Conservation (phyloP, 2,797 vertebrate genomes). For the Lithobates pipiens region DNA sequence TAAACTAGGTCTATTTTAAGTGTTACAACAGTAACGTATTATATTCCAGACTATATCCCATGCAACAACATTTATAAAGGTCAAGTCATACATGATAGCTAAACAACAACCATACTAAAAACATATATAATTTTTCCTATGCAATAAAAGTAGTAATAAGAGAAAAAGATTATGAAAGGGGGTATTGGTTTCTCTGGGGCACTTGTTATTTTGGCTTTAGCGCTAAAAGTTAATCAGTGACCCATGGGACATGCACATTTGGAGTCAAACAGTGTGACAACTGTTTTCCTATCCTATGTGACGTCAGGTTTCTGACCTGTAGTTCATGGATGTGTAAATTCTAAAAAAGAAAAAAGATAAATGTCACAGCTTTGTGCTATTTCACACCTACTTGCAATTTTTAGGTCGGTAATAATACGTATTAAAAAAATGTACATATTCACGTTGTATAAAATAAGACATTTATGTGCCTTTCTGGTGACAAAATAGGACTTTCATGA, state of each 20-base stretch:
- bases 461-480: neutral
- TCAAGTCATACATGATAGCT: neutral
- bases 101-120: neutral
- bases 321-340: neutral
- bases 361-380: neutral
- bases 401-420: neutral
- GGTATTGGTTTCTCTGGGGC: too few species aligned
- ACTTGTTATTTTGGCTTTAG: constrained; percentile 9
- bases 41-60: neutral
- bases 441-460: too few species aligned
- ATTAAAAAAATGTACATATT: neutral
- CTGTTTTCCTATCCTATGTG: neutral
- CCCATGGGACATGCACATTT: neutral
- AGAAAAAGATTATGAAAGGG: too few species aligned
- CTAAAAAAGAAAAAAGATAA: neutral
- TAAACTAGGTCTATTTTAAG: neutral
- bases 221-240: constrained; percentile 21
- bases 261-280: neutral
- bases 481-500: too few species aligned
- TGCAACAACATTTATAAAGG: neutral
- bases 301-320: constrained; percentile 1
- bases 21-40: neutral
- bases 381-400: neutral
- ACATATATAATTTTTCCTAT: neutral
- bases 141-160: too few species aligned